These are phyloP conservation scores for Holcopasites calliopsidis DNA, from an alignment of 1,140 invertebrate species.

Conservation along the genomic window DNA sequence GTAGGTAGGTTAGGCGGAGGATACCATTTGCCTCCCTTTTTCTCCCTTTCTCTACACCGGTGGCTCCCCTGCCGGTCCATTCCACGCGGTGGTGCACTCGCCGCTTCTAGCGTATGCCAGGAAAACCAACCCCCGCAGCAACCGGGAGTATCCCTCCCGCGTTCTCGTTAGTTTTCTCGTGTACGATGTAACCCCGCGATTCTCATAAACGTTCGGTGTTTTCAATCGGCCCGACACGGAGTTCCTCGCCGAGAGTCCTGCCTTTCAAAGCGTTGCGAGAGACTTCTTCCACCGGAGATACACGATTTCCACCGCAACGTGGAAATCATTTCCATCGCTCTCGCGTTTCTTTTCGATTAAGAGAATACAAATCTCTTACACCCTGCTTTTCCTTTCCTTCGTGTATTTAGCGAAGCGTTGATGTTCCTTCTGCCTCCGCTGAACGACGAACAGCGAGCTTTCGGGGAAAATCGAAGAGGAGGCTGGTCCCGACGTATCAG, in stretches of 20 bases:
- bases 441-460: background rate
- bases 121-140: conserved; percentile 48
- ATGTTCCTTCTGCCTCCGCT: background rate
- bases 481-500: no score
- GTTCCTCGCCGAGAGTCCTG: background rate
- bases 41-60: background rate
- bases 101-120: conserved; percentile 38
- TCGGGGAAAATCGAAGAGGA: background rate
- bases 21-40: conserved; percentile 44
- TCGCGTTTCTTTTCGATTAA: background rate
- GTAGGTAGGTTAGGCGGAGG: conserved; percentile 58
- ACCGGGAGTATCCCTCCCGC: conserved; percentile 37
- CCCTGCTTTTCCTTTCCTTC: background rate
- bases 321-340: background rate
- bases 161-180: conserved; percentile 42
- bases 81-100: conserved; percentile 25
- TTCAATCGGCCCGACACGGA: conserved; percentile 17
- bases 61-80: conserved; percentile 15
- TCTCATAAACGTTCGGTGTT: conserved; percentile 38
- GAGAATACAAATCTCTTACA: no score
- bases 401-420: background rate
- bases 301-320: background rate
- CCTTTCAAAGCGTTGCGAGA: background rate
- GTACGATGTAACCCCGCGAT: conserved; percentile 35
- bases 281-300: background rate